A percentile compares a stretch with the other conserved stretches of the same genome.
These are phyloP conservation scores for Lepeophtheirus nordmannii DNA, from an alignment of 2,888 invertebrate species.

Conservation along the genomic window DNA sequence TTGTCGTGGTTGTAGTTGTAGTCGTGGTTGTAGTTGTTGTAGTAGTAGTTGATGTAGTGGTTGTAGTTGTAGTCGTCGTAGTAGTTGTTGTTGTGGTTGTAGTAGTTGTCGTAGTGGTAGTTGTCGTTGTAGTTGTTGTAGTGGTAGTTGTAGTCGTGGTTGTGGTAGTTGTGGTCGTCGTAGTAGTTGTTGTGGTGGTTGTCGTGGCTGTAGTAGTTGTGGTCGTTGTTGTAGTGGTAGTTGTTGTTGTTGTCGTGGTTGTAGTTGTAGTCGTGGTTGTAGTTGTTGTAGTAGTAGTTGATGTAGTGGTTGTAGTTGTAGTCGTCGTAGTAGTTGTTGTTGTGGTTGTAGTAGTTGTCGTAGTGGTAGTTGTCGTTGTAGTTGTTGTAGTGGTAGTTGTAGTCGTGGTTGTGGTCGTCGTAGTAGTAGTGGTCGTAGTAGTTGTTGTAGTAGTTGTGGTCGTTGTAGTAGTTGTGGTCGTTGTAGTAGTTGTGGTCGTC, in stretches of 20 bases:
- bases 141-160: not conserved
- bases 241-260: not conserved
- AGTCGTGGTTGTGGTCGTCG: no score
- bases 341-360: no score
- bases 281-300: not conserved
- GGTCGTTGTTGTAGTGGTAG: slow-evolving; percentile 3
- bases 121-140: not conserved
- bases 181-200: not conserved
- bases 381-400: no score
- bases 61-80: not conserved
- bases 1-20: no score
- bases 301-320: not conserved
- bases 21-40: no score
- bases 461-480: no score
- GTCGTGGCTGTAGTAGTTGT: not conserved
- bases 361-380: no score
- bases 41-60: no score
- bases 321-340: no score
- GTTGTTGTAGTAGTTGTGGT: not conserved
- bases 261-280: not conserved
- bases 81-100: not conserved
- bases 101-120: not conserved
- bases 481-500: no score
- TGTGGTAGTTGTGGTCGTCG: not conserved
- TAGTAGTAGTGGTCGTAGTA: no score